These are phyloP conservation scores for Gasterosteus aculeatus DNA, from an alignment of 2,113 vertebrate species.

Conservation along the genomic window DNA sequence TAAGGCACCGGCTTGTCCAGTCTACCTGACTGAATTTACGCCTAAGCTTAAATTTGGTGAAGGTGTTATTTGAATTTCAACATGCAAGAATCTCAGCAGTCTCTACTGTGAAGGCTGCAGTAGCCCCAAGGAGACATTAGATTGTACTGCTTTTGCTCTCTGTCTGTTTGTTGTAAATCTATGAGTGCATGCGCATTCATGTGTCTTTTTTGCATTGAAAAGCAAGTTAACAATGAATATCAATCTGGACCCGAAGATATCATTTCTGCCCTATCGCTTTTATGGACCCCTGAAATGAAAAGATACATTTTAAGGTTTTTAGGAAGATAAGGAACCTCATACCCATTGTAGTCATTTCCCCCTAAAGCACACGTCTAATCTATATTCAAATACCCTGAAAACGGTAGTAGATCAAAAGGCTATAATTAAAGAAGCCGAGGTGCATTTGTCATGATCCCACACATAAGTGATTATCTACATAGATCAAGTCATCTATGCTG, in stretches of 20 bases:
- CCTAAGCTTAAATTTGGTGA: background rate
- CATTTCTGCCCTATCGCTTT: conserved; percentile 16
- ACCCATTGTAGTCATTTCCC: background rate
- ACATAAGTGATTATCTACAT: conserved; percentile 2
- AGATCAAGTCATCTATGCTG: background rate
- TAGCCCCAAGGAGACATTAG: conserved; percentile 1
- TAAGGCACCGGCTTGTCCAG: too few relatives aligned
- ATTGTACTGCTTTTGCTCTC: background rate
- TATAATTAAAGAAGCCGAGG: conserved; percentile 22
- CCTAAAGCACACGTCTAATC: conserved; percentile 7
- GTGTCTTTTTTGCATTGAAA: background rate
- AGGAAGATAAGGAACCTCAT: background rate
- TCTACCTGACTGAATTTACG: too few relatives aligned
- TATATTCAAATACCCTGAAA: conserved; percentile 32
- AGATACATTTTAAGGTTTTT: background rate
- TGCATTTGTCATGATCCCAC: conserved; percentile 5
- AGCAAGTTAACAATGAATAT: conserved; percentile 22
- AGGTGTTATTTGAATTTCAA: background rate
- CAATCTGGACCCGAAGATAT: conserved; percentile 22
- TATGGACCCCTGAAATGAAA: conserved; percentile 4
- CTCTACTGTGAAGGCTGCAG: background rate
- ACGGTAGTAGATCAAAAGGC: conserved; percentile 10
- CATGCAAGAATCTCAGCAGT: background rate
- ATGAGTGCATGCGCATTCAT: background rate
- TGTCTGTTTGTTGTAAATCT: background rate